Evolutionary conservation across 2,113 vertebrate species (phyloP), one percentile per base, ranked within the genome.

Genomic region (Lanius collurio): DNA sequence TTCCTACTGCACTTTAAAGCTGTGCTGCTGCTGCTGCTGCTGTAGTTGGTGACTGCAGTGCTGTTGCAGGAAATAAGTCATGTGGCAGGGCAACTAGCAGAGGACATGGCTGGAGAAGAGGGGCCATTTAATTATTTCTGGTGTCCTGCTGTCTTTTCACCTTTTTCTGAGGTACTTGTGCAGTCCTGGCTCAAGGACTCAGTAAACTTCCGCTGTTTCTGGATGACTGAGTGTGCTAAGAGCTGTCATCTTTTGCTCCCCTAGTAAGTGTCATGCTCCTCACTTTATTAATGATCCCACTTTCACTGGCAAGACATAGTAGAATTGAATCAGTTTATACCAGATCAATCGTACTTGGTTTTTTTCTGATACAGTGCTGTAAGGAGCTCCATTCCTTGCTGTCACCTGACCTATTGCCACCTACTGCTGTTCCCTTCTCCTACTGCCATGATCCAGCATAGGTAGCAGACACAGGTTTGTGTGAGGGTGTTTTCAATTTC

Each of bases 1-100:
- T 78, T 74, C 60, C 68, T 81, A 81, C 95, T 80, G 94, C 93
- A 95, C 94, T 97, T 95, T 92, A 93, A 89, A 68, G 67, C 39
- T 37, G 30, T 6, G 8, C 77, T 60, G 55, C 64, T 56, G 37
- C 64, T 56, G 37, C 37, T 37, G 64, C 79, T 91, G 35, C 70
- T 62, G 42, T 10, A 55, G 39, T 27, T 70, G 59, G 62, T 49
- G 50, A 78, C 83, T 56, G 82, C 19, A 26, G 82, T 47, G 59
- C 63, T 79, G 49, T 26, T 35, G 57, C 87, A 92, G 91, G 71
- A 92, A 65, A 31, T n/a, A 41, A 56, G 21, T 5, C 6, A 0
- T 4, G 37, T 53, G 83, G 76, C 77, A 65, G 53, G 65, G 44
- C 41, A 60, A 15, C 22, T 26, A 23, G 75, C 42, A 46, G 69